Conservation (phyloP, 1,140 invertebrate species). For the Eulimnadia texana region DNA sequence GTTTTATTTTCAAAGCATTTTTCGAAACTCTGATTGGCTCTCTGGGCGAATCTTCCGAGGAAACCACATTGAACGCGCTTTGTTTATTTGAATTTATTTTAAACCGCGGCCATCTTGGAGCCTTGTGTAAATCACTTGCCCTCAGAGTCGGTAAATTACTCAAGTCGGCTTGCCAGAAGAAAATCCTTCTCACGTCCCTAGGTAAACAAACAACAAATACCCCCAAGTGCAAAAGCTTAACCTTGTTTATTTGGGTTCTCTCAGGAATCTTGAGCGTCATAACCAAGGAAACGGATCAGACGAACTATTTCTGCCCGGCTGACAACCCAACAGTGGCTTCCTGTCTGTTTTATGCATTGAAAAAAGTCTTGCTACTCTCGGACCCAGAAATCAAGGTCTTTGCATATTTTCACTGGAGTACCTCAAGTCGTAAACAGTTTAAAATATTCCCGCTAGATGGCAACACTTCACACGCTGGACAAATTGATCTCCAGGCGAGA, state of each 20-base stretch:
- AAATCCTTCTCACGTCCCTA: background rate
- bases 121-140: background rate
- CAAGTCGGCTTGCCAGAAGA: background rate
- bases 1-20: background rate
- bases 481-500: background rate
- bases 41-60: background rate
- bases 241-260: background rate
- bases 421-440: background rate
- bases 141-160: background rate
- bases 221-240: background rate
- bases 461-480: background rate
- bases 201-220: background rate
- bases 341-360: background rate
- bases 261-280: background rate
- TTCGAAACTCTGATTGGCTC: background rate
- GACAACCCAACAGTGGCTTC: background rate
- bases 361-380: background rate
- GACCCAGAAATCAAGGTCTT: background rate
- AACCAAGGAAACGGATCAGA: background rate
- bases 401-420: background rate
- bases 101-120: background rate
- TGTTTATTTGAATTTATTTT: background rate
- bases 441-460: background rate
- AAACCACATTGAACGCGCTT: background rate
- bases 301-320: background rate